These are phyloP conservation scores for Acipenser transmontanus DNA, from an alignment of 2,797 vertebrate genomes.

Conservation along the genomic window DNA sequence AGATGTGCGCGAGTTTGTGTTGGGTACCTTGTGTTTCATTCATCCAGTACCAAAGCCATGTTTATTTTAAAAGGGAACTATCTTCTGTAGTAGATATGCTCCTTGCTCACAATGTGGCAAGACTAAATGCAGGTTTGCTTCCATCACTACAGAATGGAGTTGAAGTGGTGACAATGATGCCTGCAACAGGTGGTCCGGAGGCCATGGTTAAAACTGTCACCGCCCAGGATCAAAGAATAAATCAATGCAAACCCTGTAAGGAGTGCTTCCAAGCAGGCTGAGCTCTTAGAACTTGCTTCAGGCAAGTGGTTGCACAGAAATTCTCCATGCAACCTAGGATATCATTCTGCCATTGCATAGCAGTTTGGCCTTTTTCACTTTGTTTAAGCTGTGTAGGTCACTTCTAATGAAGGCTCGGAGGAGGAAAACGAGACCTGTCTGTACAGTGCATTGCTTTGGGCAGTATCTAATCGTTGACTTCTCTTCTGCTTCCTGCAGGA, in stretches of 20 bases:
- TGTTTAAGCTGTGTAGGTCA: too few relatives aligned
- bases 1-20: background rate
- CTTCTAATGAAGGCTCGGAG: too few relatives aligned
- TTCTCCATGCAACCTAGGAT: too few relatives aligned
- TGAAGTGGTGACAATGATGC: conserved; percentile 37
- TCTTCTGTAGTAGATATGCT: conserved; percentile 14
- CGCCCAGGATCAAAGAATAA: background rate
- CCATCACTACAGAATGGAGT: conserved; percentile 18
- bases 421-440: too few relatives aligned
- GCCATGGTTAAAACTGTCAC: background rate
- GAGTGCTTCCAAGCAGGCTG: background rate
- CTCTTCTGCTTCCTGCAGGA: too few relatives aligned
- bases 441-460: too few relatives aligned
- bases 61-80: background rate
- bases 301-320: too few relatives aligned
- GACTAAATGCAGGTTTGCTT: conserved; percentile 36
- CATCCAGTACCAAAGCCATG: background rate
- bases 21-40: background rate
- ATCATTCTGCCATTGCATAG: too few relatives aligned
- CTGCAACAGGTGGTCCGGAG: conserved; percentile 19
- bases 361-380: too few relatives aligned
- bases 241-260: background rate
- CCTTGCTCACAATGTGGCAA: conserved; percentile 24
- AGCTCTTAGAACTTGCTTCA: too few relatives aligned
- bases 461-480: too few relatives aligned